Base-by-base conservation (phyloP, 2,797 vertebrate species). In the Eupleurogrammus muticus region DNA sequence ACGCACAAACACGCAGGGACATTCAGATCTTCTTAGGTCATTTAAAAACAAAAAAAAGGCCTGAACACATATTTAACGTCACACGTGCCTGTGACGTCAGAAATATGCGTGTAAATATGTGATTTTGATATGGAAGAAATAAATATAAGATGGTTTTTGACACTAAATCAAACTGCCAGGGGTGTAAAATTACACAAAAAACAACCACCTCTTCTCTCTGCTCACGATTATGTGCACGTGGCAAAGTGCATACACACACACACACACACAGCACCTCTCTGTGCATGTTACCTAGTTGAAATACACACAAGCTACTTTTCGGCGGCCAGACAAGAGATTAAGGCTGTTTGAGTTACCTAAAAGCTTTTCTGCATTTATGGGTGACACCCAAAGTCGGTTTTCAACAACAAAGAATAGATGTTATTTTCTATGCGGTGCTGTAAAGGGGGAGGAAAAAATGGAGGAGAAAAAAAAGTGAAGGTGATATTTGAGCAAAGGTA, bases 401-500 rank as follows among this genome's bases (percentile, higher is more conserved):
- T 49, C 28, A 58, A 46, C 57, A 75, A 78, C 65, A 81, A 83
- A 80, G 51, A 14, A 20, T 56, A 20, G 16, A 67, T 85, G 65
- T 68, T 75, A 36, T 76, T 85, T 77, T 78, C 50, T 16, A 32
- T 42, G 66, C 42, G 28, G 36, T 73, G 62, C 63, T 73, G 85
- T 61, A 24, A 61, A 57, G n/a, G n/a, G n/a, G n/a, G n/a, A n/a
- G n/a, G 20, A 56, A 66, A 57, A 52, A 62, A 38, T 71, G 51
- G 66, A 73, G 51, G 66, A 59, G 55, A 63, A 36, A 40, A 44
- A 44, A 73, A 67, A 49, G 73, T 64, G 66, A 88, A 76, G 77
- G 83, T 83, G 90, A 85, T 87, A 85, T 89, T 84, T 81, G 79
- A 90, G 81, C 61, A 59, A 61, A 73, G 79, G 64, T 83, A 81